Conservation (phyloP, 2,888 invertebrate genomes). For the Tribolium freemani region DNA sequence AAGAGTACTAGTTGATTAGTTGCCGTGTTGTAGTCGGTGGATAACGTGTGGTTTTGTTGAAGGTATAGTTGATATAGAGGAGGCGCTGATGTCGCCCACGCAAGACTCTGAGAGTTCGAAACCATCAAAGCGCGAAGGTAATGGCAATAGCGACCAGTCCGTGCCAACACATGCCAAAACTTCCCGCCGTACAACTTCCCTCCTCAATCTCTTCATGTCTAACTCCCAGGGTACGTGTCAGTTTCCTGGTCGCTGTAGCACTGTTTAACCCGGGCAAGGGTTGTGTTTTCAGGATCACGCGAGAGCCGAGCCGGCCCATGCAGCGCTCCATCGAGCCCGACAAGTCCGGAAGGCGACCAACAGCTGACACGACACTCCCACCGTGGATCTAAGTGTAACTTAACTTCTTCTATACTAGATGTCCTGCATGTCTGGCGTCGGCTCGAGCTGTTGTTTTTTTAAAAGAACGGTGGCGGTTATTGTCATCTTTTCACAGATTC, state of each 20-base stretch:
- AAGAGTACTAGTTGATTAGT: not conserved
- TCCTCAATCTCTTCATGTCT: slow-evolving; percentile 95
- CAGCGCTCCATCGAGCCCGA: slow-evolving; percentile 80
- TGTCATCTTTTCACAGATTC: slow-evolving; percentile 32
- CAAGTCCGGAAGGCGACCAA: slow-evolving; percentile 74
- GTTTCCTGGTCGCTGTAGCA: slow-evolving; percentile 47
- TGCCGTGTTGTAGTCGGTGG: not conserved
- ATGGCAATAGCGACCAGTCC: slow-evolving; percentile 67
- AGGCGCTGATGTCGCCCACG: slow-evolving; percentile 61
- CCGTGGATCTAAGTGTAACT: slow-evolving; percentile 86
- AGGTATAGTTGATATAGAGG: slow-evolving; percentile 65
- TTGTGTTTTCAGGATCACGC: slow-evolving; percentile 77
- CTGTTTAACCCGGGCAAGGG: slow-evolving; percentile 77
- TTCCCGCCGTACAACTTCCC: slow-evolving; percentile 93
- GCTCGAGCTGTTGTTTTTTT: slow-evolving; percentile 48
- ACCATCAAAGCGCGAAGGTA: slow-evolving; percentile 78
- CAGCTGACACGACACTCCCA: slow-evolving; percentile 82
- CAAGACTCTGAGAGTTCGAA: slow-evolving; percentile 65
- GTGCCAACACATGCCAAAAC: slow-evolving; percentile 77
- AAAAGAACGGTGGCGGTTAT: slow-evolving; percentile 35
- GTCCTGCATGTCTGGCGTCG: slow-evolving; percentile 55
- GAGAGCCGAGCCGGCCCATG: slow-evolving; percentile 67
- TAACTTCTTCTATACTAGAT: slow-evolving; percentile 49
- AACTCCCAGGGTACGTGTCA: slow-evolving; percentile 88
- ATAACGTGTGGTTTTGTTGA: slow-evolving; percentile 41